These are phyloP conservation scores for Collichthys lucidus DNA, from an alignment of 2,113 vertebrate genomes.

Conservation along the genomic window DNA sequence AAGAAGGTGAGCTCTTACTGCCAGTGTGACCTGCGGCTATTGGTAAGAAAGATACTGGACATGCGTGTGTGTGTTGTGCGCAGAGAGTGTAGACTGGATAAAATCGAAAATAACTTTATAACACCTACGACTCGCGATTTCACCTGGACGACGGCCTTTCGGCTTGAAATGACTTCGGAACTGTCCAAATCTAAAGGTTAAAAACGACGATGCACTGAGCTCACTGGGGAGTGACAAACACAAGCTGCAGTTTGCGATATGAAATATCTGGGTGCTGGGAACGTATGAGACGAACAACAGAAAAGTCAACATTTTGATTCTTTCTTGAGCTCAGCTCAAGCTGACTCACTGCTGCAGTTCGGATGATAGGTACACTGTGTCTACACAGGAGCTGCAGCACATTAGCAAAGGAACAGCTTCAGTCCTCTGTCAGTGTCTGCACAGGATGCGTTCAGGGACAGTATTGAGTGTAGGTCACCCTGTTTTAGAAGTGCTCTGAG, in stretches of 20 bases:
- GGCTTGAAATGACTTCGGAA: not conserved
- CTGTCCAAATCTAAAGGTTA: not conserved
- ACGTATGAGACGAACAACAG: not conserved
- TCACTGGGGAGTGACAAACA: too few relatives aligned
- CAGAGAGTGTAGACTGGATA: not conserved
- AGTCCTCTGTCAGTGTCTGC: not conserved
- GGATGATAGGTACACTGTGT: not conserved
- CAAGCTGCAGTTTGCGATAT: not conserved
- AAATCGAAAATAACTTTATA: not conserved
- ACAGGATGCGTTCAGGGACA: not conserved
- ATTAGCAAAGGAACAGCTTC: not conserved
- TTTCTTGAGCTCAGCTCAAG: not conserved
- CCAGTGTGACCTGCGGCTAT: conserved; percentile 24
- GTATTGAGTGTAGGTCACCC: not conserved
- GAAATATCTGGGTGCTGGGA: not conserved
- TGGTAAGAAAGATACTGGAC: not conserved
- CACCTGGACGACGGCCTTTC: not conserved
- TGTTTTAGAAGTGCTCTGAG: not conserved
- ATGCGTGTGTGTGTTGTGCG: conserved; percentile 14
- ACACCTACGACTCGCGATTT: not conserved
- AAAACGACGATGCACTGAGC: not conserved
- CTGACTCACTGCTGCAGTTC: not conserved
- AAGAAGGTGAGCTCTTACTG: conserved; percentile 39
- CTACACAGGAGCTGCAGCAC: not conserved
- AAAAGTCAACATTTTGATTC: not conserved